A percentile compares a stretch with the other conserved stretches of the same genome.
Conservation (phyloP, 2,797 vertebrate genomes). For the Aeoliscus strigatus region DNA sequence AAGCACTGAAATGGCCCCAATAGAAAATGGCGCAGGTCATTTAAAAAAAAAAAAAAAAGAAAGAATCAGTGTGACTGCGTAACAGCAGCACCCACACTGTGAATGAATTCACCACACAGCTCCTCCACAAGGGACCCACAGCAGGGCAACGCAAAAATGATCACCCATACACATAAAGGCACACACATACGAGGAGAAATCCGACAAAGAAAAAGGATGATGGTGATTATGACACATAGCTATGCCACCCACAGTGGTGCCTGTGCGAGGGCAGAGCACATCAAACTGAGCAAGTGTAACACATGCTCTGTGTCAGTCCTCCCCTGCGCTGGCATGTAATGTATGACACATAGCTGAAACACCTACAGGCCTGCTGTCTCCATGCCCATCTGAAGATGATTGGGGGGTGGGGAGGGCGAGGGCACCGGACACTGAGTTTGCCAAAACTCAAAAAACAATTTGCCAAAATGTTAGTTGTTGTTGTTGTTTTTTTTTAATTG, state of each 20-base stretch:
- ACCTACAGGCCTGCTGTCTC: slow-evolving; percentile 74
- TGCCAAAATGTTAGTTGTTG: no score
- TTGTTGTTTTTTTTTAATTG: no score
- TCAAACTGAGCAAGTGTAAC: slow-evolving; percentile 72
- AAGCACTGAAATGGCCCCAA: slow-evolving; percentile 30
- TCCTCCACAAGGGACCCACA: slow-evolving; percentile 61
- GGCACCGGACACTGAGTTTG: slow-evolving; percentile 7
- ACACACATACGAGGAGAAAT: slow-evolving; percentile 39
- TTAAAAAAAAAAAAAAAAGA: no score
- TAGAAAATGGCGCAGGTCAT: slow-evolving; percentile 42
- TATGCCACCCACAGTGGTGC: slow-evolving; percentile 71
- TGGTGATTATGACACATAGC: slow-evolving; percentile 74
- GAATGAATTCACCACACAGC: slow-evolving; percentile 61
- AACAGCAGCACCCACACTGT: slow-evolving; percentile 65
- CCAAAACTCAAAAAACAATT: no score
- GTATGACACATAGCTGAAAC: slow-evolving; percentile 71
- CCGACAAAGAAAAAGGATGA: slow-evolving; percentile 64
- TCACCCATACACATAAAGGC: slow-evolving; percentile 27
- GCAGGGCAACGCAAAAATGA: slow-evolving; percentile 38
- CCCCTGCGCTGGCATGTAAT: slow-evolving; percentile 73
- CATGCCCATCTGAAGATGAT: slow-evolving; percentile 40
- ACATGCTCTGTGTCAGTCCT: slow-evolving; percentile 73
- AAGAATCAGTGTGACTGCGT: slow-evolving; percentile 57
- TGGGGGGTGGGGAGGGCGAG: slow-evolving; percentile 6
- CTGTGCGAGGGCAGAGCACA: slow-evolving; percentile 70